Conservation (phyloP, 2,113 vertebrate genomes). For the Phodopus roborovskii region DNA sequence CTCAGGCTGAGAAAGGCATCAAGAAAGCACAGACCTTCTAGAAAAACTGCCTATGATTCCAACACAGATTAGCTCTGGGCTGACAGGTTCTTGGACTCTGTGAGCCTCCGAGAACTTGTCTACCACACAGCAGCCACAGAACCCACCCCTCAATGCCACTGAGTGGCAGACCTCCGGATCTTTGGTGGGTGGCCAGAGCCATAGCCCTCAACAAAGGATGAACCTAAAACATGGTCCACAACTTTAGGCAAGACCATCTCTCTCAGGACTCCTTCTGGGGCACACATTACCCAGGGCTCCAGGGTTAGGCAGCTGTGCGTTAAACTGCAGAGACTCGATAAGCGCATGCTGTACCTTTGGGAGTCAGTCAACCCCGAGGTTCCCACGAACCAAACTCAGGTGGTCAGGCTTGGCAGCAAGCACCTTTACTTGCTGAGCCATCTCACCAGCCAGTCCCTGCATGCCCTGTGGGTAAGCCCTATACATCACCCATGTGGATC, state of each 20-base stretch:
- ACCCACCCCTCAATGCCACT: not conserved
- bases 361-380: rapidly evolving
- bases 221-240: rapidly evolving
- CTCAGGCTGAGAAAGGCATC: not conserved
- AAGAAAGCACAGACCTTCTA: not conserved
- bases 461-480: not conserved
- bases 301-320: not conserved
- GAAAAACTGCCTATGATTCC: rapidly evolving
- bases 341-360: not conserved
- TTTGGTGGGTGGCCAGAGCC: not conserved
- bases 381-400: not conserved
- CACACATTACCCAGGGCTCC: rapidly evolving
- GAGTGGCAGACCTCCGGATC: not conserved
- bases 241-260: not conserved
- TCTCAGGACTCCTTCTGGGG: not conserved
- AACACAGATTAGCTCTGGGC: not conserved
- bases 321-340: rapidly evolving
- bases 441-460: not conserved
- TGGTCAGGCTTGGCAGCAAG: not conserved
- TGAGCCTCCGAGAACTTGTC: not conserved
- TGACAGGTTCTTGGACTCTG: not conserved
- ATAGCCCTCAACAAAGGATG: not conserved
- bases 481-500: not conserved
- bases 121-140: not conserved
- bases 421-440: not conserved